These are phyloP conservation scores for Anthopleura sola DNA, from an alignment of 64 coral and sea anemone species.

Conservation along the genomic window DNA sequence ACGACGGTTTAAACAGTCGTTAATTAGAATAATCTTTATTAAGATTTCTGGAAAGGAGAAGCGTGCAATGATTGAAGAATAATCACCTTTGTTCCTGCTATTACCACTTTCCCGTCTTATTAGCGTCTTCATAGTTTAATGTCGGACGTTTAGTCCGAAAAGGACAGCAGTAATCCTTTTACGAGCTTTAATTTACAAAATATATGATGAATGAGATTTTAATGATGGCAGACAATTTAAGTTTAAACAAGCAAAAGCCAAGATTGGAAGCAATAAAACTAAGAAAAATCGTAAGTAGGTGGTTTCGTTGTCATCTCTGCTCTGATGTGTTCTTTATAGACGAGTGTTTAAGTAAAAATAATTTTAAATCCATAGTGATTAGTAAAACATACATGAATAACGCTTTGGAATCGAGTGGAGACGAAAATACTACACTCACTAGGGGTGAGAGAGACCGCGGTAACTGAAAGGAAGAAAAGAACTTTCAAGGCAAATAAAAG, in stretches of 20 bases:
- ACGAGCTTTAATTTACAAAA: background rate
- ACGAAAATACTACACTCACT: no score
- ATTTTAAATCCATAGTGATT: background rate
- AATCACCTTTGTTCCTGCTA: background rate
- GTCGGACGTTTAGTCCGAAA: background rate
- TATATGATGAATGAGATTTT: background rate
- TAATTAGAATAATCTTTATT: background rate
- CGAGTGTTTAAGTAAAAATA: background rate
- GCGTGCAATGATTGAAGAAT: background rate
- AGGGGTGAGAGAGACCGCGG: no score
- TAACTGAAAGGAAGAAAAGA: no score
- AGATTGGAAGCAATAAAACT: background rate
- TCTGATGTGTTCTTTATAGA: background rate
- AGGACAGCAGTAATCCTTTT: background rate
- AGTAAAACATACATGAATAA: no score
- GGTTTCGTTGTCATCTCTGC: background rate
- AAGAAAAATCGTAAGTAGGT: background rate
- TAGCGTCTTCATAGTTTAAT: conserved; percentile 2
- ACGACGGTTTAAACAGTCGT: background rate
- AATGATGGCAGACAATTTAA: background rate
- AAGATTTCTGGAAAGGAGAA: background rate
- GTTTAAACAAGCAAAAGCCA: conserved; percentile 4
- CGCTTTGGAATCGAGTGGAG: no score
- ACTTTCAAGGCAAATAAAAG: no score
- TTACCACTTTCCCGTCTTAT: background rate